Evolutionary conservation across 1,140 invertebrate genomes (phyloP).

Genomic region (Lordiphosa stackelbergi): DNA sequence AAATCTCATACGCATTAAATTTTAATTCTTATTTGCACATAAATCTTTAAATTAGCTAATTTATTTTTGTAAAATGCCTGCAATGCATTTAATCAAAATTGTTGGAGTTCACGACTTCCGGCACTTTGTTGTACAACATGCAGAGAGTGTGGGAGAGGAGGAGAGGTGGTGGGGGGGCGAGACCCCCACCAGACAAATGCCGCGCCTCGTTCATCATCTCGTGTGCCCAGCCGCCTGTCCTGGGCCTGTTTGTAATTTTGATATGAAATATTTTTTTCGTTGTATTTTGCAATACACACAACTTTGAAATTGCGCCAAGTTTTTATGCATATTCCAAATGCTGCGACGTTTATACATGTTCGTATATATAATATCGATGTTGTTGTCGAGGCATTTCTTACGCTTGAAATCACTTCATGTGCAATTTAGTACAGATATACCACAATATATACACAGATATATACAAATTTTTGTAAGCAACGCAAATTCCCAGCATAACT

Average conservation of each 20-base stretch:
- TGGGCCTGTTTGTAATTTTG: constrained; percentile 61
- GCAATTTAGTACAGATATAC: constrained; percentile 65
- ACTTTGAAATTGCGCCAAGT: constrained; percentile 70
- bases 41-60: constrained; percentile 62
- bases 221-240: constrained; percentile 35
- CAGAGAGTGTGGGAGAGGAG: constrained; percentile 1
- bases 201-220: constrained; percentile 53
- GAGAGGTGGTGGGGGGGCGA: constrained; percentile 1
- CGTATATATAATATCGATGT: constrained; percentile 53
- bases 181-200: constrained; percentile 7
- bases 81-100: constrained; percentile 68
- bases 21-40: constrained; percentile 26
- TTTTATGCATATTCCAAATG: constrained; percentile 61
- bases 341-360: constrained; percentile 13
- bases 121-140: constrained; percentile 42
- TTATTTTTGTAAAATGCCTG: constrained; percentile 43
- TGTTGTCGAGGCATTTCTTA: constrained; percentile 55
- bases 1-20: constrained; percentile 4
- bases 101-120: constrained; percentile 54
- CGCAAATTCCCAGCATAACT: constrained; percentile 66
- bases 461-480: constrained; percentile 15
- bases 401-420: constrained; percentile 73
- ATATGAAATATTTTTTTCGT: constrained; percentile 47
- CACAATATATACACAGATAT: constrained; percentile 11
- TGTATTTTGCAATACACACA: constrained; percentile 23